Percentiles rank a stretch among this genome's conserved stretches.
Conservation (phyloP, 2,113 vertebrate species). For the Nettapus auritus region DNA sequence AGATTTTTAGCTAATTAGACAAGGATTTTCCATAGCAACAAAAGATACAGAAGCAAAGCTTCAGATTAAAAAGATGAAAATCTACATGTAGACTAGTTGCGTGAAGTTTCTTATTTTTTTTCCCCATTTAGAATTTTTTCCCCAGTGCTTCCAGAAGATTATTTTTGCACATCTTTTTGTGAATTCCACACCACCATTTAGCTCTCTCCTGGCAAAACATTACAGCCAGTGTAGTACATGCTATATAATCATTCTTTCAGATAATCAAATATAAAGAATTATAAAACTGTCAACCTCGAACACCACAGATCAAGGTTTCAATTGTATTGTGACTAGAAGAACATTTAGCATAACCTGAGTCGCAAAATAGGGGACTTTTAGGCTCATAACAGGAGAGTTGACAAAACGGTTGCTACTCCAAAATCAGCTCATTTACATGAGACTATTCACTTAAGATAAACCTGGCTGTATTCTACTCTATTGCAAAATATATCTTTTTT, state of each 20-base stretch:
- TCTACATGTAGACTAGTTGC: neutral
- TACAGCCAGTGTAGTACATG: neutral
- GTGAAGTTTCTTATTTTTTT: neutral
- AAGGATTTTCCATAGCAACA: neutral
- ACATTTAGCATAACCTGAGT: neutral
- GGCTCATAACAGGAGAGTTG: neutral
- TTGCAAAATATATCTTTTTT: neutral
- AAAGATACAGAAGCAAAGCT: neutral
- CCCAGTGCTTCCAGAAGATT: neutral
- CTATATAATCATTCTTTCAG: neutral
- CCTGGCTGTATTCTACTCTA: neutral
- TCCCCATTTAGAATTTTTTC: neutral
- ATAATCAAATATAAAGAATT: conserved; percentile 2
- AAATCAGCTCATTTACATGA: neutral
- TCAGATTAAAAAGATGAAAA: neutral
- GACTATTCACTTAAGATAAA: neutral
- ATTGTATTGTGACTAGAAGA: neutral
- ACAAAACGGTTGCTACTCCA: neutral
- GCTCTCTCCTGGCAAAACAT: neutral
- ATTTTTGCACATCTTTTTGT: neutral
- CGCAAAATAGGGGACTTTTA: neutral
- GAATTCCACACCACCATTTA: neutral
- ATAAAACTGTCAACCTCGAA: neutral
- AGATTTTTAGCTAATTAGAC: neutral
- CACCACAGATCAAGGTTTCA: neutral